These are phyloP conservation scores for Numenius phaeopus DNA, from an alignment of 2,797 vertebrate genomes.

Conservation along the genomic window DNA sequence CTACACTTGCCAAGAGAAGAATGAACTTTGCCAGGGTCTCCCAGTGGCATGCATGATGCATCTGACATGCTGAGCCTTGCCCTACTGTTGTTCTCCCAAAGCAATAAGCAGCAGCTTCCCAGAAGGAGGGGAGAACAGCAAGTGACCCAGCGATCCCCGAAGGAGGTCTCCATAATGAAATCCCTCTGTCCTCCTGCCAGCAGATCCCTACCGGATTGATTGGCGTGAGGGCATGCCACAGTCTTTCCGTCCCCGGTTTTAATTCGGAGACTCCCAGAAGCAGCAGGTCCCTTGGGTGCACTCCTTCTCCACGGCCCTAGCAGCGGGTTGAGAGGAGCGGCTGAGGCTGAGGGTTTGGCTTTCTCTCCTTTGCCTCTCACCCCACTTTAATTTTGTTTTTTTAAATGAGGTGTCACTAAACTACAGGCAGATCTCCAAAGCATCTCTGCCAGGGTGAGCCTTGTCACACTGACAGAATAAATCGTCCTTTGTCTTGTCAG, in stretches of 20 bases:
- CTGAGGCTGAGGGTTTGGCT: neutral
- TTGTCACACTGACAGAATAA: neutral
- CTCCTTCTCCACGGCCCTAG: neutral
- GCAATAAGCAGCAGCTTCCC: conserved; percentile 9
- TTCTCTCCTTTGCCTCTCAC: neutral
- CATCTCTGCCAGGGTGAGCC: neutral
- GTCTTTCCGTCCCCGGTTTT: neutral
- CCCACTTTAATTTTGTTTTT: neutral
- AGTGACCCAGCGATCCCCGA: neutral
- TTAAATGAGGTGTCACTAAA: neutral
- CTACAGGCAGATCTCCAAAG: neutral
- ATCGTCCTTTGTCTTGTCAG: neutral
- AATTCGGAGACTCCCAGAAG: neutral
- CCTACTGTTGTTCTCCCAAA: neutral
- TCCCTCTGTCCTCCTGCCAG: neutral
- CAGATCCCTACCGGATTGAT: neutral
- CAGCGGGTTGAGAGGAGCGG: neutral
- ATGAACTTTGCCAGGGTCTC: conserved; percentile 11
- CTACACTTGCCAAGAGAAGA: neutral
- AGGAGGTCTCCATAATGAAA: conserved; percentile 35
- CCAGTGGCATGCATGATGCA: conserved; percentile 57
- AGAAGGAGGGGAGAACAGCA: neutral
- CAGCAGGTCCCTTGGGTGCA: neutral
- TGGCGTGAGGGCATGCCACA: neutral
- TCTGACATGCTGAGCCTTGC: conserved; percentile 58